Base-by-base conservation (phyloP, 2,113 vertebrate genomes). In the Colistium nudipinnis region DNA sequence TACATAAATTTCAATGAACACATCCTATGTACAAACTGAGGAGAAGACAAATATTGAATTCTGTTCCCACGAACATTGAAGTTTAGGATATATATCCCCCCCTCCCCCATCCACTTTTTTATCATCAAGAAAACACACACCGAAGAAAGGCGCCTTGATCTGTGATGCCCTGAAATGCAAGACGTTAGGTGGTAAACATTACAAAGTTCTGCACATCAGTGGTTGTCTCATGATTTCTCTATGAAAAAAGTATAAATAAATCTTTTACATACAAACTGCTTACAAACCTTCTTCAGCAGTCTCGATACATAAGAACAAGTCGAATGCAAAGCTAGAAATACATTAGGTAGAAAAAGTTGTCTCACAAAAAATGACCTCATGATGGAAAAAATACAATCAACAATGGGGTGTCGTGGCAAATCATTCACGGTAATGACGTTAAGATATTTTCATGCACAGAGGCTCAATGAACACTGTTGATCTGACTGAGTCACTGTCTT, bases 1-100 rank as follows among this genome's bases (percentile, higher is more conserved):
- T 91, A 93, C 93, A 92, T 89, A 92, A 89, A 92, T 90, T 92
- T 93, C 82, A 92, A 85, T 92, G 87, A 94, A 85, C 84, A 94
- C 89, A 82, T 89, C 89, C 83, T 93, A 92, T 92, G 76, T 93
- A 93, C 93, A 93, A 92, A 61, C 84, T 76, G 91, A 91, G 87
- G 82, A 78, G 87, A 78, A 83, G 84, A 86, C 88, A 75, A 83
- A 86, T 70, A 85, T 73, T 56, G 62, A 62, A 68, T 87, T 87
- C 73, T 92, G 77, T 85, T 92, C 88, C 57, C 73, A 84, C 79
- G 62, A 82, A 90, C 89, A 89, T 76, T 88, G 71, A 92, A 81
- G 59, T 89, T 84, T 36, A 49, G 4, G 8, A 52, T 3, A n/a
- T n/a, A n/a, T n/a, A n/a, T 17, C n/a, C 16, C 14, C 19, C 19